Evolutionary conservation across 2,888 invertebrate species (phyloP).

Genomic region (Lypha dubia): DNA sequence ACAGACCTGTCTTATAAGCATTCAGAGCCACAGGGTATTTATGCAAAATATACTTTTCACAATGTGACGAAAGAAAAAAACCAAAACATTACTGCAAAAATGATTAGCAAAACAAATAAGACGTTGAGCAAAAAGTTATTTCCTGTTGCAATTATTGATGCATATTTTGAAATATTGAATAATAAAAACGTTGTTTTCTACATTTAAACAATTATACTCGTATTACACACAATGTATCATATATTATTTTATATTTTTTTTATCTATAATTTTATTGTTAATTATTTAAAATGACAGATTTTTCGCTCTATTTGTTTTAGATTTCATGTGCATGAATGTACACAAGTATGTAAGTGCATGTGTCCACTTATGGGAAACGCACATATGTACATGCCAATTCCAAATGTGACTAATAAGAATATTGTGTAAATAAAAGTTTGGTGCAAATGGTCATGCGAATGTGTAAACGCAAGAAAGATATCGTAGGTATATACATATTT

Average conservation of each 20-base stretch:
- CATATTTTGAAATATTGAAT: constrained; percentile 18
- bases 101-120: constrained; percentile 30
- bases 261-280: constrained; percentile 42
- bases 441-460: too few relatives aligned
- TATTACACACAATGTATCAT: not conserved
- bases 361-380: not conserved
- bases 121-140: constrained; percentile 16
- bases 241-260: constrained; percentile 19
- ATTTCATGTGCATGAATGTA: not conserved
- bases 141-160: constrained; percentile 24
- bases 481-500: too few relatives aligned
- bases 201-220: constrained; percentile 9
- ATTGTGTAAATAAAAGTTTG: not conserved
- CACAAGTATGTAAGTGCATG: not conserved
- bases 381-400: too few relatives aligned
- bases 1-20: too few relatives aligned
- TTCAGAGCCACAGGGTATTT: not conserved
- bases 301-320: constrained; percentile 62
- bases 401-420: constrained; percentile 10
- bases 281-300: constrained; percentile 50
- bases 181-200: constrained; percentile 21
- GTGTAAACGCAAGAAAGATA: too few relatives aligned
- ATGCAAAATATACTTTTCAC: not conserved
- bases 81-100: constrained; percentile 15
- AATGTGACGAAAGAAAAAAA: not conserved